Conservation (phyloP, 2,113 vertebrate species). For the Triplophysa siluroides region DNA sequence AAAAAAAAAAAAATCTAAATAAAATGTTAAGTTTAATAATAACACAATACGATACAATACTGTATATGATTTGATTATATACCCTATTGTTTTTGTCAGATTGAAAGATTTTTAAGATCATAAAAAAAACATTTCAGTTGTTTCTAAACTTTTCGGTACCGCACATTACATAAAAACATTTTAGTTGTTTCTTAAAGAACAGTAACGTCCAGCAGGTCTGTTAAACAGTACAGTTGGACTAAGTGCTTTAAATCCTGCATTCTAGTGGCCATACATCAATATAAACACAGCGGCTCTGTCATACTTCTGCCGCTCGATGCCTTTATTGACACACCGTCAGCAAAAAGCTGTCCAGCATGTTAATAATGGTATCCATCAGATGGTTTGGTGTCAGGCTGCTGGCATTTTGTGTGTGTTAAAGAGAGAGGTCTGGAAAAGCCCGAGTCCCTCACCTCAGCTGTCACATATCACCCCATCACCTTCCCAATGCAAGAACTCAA, state of each 20-base stretch:
- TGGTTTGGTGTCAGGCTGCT: constrained; percentile 14
- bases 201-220: not conserved
- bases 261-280: constrained; percentile 1
- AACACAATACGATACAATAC: too few relatives aligned
- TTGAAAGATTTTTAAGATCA: too few relatives aligned
- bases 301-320: not conserved
- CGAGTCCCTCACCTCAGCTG: constrained; percentile 33
- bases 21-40: too few relatives aligned
- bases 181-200: not conserved
- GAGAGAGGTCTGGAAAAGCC: constrained; percentile 14
- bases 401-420: not conserved
- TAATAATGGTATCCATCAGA: constrained; percentile 34
- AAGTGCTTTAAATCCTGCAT: not conserved
- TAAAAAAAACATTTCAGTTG: too few relatives aligned
- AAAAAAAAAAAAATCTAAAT: too few relatives aligned
- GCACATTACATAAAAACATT: too few relatives aligned
- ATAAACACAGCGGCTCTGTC: constrained; percentile 12
- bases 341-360: constrained; percentile 3
- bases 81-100: too few relatives aligned
- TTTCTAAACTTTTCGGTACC: too few relatives aligned
- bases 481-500: constrained; percentile 36
- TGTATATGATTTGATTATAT: too few relatives aligned
- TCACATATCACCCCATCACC: constrained; percentile 9
- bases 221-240: not conserved
- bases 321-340: constrained; percentile 25